These are phyloP conservation scores for Cylindroiulus punctatus DNA, from an alignment of 2,888 invertebrate genomes.

Conservation along the genomic window DNA sequence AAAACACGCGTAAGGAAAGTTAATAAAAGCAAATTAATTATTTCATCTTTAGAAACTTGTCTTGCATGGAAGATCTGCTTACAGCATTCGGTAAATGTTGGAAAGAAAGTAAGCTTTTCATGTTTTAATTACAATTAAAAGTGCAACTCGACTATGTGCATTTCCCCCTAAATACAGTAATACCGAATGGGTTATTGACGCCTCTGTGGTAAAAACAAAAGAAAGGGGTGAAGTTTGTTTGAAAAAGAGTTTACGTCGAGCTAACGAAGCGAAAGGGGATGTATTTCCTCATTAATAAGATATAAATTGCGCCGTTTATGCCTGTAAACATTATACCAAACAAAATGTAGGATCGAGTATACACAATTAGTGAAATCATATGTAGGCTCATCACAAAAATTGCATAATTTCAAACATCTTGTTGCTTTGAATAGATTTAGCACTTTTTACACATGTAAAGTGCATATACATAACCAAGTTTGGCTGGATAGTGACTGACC, in stretches of 20 bases:
- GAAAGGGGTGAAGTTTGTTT: neutral
- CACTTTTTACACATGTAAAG: neutral
- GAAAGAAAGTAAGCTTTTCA: neutral
- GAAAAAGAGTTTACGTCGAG: neutral
- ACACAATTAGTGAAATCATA: neutral
- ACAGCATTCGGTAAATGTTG: neutral
- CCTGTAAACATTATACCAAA: neutral
- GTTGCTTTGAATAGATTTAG: too few relatives aligned
- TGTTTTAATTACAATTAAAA: neutral
- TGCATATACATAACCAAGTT: too few relatives aligned
- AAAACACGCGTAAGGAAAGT: too few relatives aligned
- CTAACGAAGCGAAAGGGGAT: neutral
- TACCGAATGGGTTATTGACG: neutral
- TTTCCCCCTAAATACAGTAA: neutral
- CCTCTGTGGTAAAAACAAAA: neutral
- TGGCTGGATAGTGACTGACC: too few relatives aligned
- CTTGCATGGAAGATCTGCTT: neutral
- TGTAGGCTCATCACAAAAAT: too few relatives aligned
- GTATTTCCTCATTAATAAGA: neutral
- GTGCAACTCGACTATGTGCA: neutral
- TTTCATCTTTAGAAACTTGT: too few relatives aligned
- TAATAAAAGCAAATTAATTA: too few relatives aligned
- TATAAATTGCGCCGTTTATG: neutral
- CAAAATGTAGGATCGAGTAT: neutral
- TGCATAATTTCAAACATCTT: too few relatives aligned